Base-by-base conservation (phyloP, 1,140 invertebrate species). In the Popillia japonica region DNA sequence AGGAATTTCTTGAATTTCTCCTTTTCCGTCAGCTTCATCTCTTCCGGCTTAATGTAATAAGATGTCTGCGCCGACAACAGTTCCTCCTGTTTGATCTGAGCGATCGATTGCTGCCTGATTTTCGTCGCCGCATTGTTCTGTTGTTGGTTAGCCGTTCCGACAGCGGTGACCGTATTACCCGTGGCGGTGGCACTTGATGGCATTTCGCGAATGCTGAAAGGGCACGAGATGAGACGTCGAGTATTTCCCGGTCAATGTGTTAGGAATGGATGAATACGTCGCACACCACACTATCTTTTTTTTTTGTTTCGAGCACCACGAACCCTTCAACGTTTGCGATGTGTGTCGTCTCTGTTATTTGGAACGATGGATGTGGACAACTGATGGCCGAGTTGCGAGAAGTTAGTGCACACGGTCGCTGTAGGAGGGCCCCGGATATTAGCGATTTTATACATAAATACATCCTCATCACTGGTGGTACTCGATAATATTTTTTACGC, bases 1-100 rank as follows among this genome's bases (percentile, higher is more conserved):
- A 94, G 81, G 85, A 93, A 93, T 80, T 90, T 86, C 82, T 89
- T 90, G 48, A 92, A 86, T 78, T 88, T 89, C 81, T 93, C 88
- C 81, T 89, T 89, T 75, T 88, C 88, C 41, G 89, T 88, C 48
- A 90, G 83, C 40, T 84, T 84, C 72, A 78, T 81, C 77, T 89
- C 88, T 80, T 90, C 90, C 76, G 89, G 88, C 79, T 90, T 87
- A n/a, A 88, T 82, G 84, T 92, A 92, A 84, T 92, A 92, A 81
- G 91, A 85, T 82, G 80, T 82, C 78, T 86, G 84, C 76, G 83
- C 78, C 17, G 79, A 77, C 17, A 86, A 79, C 48, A 86, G 77
- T 79, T 86, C 85, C 22, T 85, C 85, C 75, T 85, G 85, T 75
- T 85, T 85, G 77, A 82, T 85, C 40, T 82, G 79, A 59, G 83